Base-by-base conservation (phyloP, 2,888 invertebrate genomes). In the Ditylenchus weischeri region DNA sequence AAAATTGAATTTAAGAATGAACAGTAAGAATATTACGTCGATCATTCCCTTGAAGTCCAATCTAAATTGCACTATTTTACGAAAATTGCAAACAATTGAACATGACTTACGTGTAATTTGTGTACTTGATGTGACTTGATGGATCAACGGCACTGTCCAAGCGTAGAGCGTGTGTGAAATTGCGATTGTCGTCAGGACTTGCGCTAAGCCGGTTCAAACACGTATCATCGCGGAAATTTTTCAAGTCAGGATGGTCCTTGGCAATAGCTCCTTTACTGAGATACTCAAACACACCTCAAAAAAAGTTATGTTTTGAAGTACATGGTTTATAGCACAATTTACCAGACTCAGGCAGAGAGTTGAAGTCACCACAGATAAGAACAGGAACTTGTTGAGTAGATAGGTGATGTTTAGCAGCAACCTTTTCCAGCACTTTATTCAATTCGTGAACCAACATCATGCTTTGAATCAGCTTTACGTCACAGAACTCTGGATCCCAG, bases 401-500 rank as follows among this genome's bases (percentile, higher is more conserved):
- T 0, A 74, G 21, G 13, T 47, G 48, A 49, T 65, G 63, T 43
- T 65, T 64, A 0, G 38, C 48, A 5, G 73, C 62, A 10, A 74
- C 76, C 29, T 92, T 91, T 82, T 93, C 91, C 73, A 92, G 87
- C 72, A 93, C 91, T 71, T 88, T 88, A 83, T 91, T 89, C 78
- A 98, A 87, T 85, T 96, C 95, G 84, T 92, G 91, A 86, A 93
- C 91, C 76, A 98, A 86, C 94, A 98, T 95, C 91, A 96, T 94
- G 48, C 94, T 93, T 86, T 98, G 98, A 75, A 99, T 94, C 59
- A 99, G 88, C 86, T 98, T 98, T 60, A 98, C 98, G 86, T 98
- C 98, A 84, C 95, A 94, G 86, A 90, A 96, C 86, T 98, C 95
- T 0, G 98, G 98, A 87, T 99, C 96, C 98, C 98, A 99, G 85